Evolutionary conservation across 2,113 vertebrate genomes (phyloP), one percentile per base, ranked within the genome.

Genomic region (Dasypus novemcinctus): DNA sequence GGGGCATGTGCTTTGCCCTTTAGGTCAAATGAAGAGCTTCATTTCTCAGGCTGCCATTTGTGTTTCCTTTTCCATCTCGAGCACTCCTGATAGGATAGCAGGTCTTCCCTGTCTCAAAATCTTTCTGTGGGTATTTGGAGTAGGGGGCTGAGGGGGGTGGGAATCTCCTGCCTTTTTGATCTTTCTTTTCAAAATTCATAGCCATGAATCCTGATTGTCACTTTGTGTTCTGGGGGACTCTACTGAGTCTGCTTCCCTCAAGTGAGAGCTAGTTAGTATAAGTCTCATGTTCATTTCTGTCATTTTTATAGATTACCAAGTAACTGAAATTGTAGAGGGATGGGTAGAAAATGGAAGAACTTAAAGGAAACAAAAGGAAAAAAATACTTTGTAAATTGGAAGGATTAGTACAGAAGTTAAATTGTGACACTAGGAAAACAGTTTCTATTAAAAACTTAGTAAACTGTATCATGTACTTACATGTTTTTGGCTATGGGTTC

Each of bases 361-460:
- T 82, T 72, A 75, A 72, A 91, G 14, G 66, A 43, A 90, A 87
- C n/a, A 12, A 59, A 82, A 64, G 78, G n/a, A 41, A 83, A 87
- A 89, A 68, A 4, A 15, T 7, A 13, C 46, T 69, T 57, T 68
- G 0, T 83, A 54, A 75, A 75, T 4, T 52, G 12, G 20, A 59
- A 59, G 54, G 38, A 20, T 93, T 64, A 33, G 33, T 64, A 66
- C 7, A 66, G 13, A 66, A 88, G 66, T 7, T 86, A 57, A 66
- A 36, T 82, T 88, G 0, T 68, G 78, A 63, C 31, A 31, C 12
- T 57, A 52, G 71, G 33, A 21, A 93, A 85, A 54, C 12, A 5
- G 1, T 84, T 80, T 87, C 61, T 94, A 54, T 66, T 33, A 52
- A 36, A 88, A 95, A 8, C 46, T n/a, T 36, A 82, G 25, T 54